A percentile compares a stretch with the other conserved stretches of the same genome.
Evolutionary conservation across 2,113 vertebrate species (phyloP).

Genomic region (cattle (Bos taurus)): DNA sequence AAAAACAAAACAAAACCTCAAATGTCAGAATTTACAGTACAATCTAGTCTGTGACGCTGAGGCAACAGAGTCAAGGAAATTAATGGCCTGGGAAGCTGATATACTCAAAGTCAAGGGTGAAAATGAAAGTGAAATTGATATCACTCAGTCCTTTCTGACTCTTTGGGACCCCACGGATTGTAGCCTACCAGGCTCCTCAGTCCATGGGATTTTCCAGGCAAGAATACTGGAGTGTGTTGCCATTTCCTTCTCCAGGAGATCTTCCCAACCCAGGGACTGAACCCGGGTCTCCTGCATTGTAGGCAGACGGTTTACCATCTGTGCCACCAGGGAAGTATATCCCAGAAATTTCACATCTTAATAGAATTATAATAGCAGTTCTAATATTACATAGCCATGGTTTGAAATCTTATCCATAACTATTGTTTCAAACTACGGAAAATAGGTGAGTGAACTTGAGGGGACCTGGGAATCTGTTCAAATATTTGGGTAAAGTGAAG

Average conservation of each 20-base stretch:
- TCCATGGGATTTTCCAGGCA: not conserved
- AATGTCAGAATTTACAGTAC: not conserved
- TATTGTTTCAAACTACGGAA: not conserved
- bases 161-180: not conserved
- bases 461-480: not conserved
- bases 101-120: not conserved
- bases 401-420: not conserved
- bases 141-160: not conserved
- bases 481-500: not conserved
- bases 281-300: rapidly evolving
- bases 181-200: not conserved
- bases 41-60: not conserved
- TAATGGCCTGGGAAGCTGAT: not conserved
- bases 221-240: not conserved
- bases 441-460: not conserved
- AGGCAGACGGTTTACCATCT: not conserved
- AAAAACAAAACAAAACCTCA: not conserved
- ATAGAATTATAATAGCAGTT: not conserved
- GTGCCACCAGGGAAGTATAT: not conserved
- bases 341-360: not conserved
- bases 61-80: not conserved
- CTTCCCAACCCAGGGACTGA: not conserved
- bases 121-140: not conserved
- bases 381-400: not conserved
- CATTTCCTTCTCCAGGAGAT: not conserved